Percentiles rank a stretch among this genome's conserved stretches.
Conservation (phyloP, 2,888 invertebrate species). For the Colostygia pectinataria region DNA sequence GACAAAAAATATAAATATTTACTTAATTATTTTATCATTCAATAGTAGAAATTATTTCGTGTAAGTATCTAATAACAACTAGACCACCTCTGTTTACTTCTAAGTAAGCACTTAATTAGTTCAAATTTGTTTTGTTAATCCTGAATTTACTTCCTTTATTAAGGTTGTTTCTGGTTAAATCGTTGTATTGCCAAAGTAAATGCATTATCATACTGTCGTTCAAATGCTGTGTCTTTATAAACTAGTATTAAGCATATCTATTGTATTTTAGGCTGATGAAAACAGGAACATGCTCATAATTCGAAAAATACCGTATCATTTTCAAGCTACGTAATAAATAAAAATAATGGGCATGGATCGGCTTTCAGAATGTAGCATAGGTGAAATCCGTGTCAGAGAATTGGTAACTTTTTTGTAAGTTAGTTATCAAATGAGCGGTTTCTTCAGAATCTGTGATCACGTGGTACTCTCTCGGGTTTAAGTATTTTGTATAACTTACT, state of each 20-base stretch:
- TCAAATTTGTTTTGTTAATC: conserved; percentile 54
- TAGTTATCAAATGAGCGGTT: conserved; percentile 69
- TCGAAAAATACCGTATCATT: conserved; percentile 12
- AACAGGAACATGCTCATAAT: conserved; percentile 69
- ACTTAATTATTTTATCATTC: conserved; percentile 67
- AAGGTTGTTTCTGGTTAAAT: conserved; percentile 51
- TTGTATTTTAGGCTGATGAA: conserved; percentile 58
- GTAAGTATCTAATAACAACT: conserved; percentile 41
- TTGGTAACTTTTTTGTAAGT: conserved; percentile 72
- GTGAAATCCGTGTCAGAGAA: conserved; percentile 67
- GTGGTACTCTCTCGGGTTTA: conserved; percentile 81
- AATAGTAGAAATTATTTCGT: conserved; percentile 67
- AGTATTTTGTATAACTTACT: conserved; percentile 72
- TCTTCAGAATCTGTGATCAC: conserved; percentile 81
- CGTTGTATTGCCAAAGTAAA: conserved; percentile 71
- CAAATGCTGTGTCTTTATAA: conserved; percentile 49
- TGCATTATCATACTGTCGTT: conserved; percentile 75
- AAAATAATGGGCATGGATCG: conserved; percentile 64
- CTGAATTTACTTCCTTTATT: conserved; percentile 47
- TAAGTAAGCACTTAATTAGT: conserved; percentile 61
- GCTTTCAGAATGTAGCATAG: conserved; percentile 68
- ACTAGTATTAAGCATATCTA: conserved; percentile 64
- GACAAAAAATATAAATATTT: conserved; percentile 57
- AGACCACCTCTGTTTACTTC: conserved; percentile 46
- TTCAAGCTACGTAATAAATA: conserved; percentile 16